Percentiles rank a stretch among this genome's conserved stretches.
Evolutionary conservation across 1,140 invertebrate species (phyloP).

Genomic region (Neuroterus valhalla): DNA sequence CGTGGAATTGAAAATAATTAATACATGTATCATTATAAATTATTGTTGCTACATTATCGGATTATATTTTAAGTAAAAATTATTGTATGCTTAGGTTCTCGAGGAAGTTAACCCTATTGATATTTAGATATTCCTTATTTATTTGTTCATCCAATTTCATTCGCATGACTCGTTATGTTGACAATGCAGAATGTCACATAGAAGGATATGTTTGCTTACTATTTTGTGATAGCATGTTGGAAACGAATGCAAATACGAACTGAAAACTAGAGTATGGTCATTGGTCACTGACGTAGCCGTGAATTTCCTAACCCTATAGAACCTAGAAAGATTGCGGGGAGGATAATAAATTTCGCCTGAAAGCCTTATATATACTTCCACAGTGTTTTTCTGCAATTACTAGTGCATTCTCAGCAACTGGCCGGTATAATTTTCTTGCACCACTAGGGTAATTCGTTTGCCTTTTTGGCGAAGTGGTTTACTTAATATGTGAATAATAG

Average conservation of each 20-base stretch:
- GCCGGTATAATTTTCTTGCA: conserved; percentile 47
- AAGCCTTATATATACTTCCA: conserved; percentile 48
- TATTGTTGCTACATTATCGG: too few species aligned
- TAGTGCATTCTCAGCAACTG: conserved; percentile 44
- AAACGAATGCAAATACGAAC: conserved; percentile 15
- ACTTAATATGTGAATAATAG: conserved; percentile 17
- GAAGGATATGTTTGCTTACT: background rate
- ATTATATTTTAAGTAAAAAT: too few species aligned
- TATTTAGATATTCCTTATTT: too few species aligned
- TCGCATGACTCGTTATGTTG: too few species aligned
- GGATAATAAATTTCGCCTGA: conserved; percentile 53
- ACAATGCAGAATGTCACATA: background rate
- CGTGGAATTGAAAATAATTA: too few species aligned
- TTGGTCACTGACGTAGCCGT: background rate
- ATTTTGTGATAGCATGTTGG: conserved; percentile 11
- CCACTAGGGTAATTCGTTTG: conserved; percentile 48
- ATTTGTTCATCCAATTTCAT: too few species aligned
- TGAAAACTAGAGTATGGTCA: background rate
- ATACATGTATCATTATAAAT: too few species aligned
- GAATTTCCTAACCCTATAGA: conserved; percentile 7
- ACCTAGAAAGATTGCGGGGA: conserved; percentile 24
- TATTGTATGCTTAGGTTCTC: too few species aligned
- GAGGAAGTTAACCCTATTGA: too few species aligned
- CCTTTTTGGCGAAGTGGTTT: conserved; percentile 36
- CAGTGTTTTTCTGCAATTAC: conserved; percentile 51